Evolutionary conservation across 2,888 invertebrate genomes (phyloP), one percentile per base, ranked within the genome.

Genomic region (Drosophila silvestris): DNA sequence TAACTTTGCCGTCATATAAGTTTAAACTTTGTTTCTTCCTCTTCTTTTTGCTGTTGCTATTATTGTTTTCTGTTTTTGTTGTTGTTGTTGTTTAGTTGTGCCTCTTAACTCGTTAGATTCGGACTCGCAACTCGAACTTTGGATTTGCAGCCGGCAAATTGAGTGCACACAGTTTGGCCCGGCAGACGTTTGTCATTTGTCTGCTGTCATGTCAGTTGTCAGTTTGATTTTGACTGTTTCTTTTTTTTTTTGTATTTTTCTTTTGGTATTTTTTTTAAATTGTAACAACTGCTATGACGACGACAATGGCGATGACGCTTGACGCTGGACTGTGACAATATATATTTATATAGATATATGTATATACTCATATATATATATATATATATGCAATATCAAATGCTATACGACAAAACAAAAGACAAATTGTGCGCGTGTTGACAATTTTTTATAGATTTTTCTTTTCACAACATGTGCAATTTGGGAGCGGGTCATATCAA

Each of bases 181-280:
- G 54, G 35, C 86, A 80, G 90, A 89, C 91, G 77, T 82, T 87
- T 87, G 87, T 91, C 87, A 87, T 87, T 87, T 87, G 91, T 87
- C 91, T 87, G 90, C 87, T 87, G 91, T 87, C 91, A 87, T 87
- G 87, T 87, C 91, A 85, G 83, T 89, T 91, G 87, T 87, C 87
- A 91, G 81, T 91, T 87, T 87, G 87, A 87, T 87, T 87, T 82
- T 71, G 83, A 85, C 91, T 86, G 71, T 85, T 52, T 70, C 64
- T 59, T 28, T 26, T 30, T 64, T 60, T 72, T 28, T 69, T 57
- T 16, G 10, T 32, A 47, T 26, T 59, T 66, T 6, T 5, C 16
- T 62, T 66, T 73, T 63, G 53, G 44, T 52, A 57, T 35, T 64
- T 59, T 26, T 75, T 75, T 69, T 80, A 85, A 85, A 85, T 80